Percentiles rank a stretch among this genome's conserved stretches.
phyloP scores from a whole-genome alignment of 2,888 invertebrate genomes.

The Synanthedon tipuliformis region DNA sequence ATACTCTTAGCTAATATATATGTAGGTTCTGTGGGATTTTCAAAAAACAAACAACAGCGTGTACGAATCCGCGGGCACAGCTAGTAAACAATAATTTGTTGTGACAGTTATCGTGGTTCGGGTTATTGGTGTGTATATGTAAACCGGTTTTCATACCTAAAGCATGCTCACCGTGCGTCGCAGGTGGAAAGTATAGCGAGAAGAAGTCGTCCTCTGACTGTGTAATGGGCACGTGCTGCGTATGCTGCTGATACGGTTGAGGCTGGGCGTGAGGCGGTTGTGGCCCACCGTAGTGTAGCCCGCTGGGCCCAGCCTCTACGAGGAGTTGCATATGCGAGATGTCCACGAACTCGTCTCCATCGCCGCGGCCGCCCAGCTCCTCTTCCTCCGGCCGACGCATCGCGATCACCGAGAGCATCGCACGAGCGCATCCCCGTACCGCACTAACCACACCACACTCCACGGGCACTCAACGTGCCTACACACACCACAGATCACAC shows the following conservation, averaged over 20 bases:
- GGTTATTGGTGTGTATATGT: not conserved
- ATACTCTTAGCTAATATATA: too few relatives aligned
- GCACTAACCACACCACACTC: constrained; percentile 37
- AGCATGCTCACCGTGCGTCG: constrained; percentile 67
- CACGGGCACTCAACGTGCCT: constrained; percentile 18
- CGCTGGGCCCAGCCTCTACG: constrained; percentile 71
- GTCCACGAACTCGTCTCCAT: constrained; percentile 83
- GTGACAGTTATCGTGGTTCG: not conserved
- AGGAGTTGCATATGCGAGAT: constrained; percentile 85
- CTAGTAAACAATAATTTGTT: not conserved
- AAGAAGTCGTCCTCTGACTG: constrained; percentile 81
- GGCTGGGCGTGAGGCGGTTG: constrained; percentile 60
- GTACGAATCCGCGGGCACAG: too few relatives aligned
- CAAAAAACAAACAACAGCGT: too few relatives aligned
- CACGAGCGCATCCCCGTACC: constrained; percentile 63
- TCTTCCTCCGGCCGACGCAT: constrained; percentile 82
- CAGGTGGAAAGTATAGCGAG: constrained; percentile 79
- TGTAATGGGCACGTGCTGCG: constrained; percentile 55
- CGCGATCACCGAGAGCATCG: constrained; percentile 74
- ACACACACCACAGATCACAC: constrained; percentile 18
- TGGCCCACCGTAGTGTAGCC: constrained; percentile 58
- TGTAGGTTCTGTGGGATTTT: too few relatives aligned
- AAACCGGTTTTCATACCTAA: constrained; percentile 1
- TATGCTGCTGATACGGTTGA: constrained; percentile 41
- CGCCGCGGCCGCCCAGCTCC: constrained; percentile 60